Conservation (phyloP, 2,113 vertebrate species). For the Prolemur simus region DNA sequence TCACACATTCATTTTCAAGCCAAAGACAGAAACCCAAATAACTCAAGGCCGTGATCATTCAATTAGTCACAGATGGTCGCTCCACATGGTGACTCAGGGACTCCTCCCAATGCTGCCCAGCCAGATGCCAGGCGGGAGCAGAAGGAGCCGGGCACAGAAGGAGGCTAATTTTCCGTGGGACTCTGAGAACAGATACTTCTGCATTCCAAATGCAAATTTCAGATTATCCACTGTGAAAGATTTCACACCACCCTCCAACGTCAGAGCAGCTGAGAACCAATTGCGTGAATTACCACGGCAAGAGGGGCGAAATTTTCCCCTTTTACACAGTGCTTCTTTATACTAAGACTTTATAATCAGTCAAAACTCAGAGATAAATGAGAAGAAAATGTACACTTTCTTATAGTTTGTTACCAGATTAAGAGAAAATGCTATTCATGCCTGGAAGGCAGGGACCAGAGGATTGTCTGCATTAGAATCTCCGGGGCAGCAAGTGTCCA, state of each 20-base stretch:
- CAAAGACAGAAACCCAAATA: slow-evolving; percentile 51
- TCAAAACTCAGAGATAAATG: neutral
- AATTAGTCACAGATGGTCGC: neutral
- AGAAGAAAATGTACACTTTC: neutral
- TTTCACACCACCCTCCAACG: neutral
- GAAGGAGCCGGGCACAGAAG: slow-evolving; percentile 3
- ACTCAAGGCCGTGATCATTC: neutral
- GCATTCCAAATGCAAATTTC: neutral
- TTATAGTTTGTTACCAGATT: neutral
- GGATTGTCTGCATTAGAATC: no score
- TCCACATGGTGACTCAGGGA: slow-evolving; percentile 19
- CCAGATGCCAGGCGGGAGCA: neutral
- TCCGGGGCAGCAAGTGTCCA: neutral
- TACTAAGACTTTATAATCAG: neutral
- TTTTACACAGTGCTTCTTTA: neutral
- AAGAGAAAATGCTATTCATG: neutral
- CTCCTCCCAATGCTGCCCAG: neutral
- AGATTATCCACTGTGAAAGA: neutral
- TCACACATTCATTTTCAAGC: neutral
- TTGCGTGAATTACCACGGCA: neutral
- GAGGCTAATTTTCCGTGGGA: neutral
- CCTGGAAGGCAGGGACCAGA: neutral
- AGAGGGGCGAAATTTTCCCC: fast-evolving
- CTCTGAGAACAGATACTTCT: slow-evolving; percentile 3
- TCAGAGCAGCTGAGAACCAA: neutral